Conservation (phyloP, 2,797 vertebrate genomes). For the Epinephelus coioides region DNA sequence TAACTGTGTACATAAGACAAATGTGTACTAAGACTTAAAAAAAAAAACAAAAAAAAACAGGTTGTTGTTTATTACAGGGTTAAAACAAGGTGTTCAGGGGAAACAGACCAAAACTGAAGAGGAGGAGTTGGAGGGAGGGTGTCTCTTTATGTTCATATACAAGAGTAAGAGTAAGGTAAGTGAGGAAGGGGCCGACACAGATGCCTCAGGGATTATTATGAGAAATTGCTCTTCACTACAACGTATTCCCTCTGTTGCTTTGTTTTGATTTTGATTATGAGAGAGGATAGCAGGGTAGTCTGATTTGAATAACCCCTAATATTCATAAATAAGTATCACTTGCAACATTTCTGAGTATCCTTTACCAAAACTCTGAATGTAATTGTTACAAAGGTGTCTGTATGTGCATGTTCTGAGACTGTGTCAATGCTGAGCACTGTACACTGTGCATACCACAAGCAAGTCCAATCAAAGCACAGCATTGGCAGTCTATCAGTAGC, state of each 20-base stretch:
- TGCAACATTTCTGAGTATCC: background rate
- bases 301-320: background rate
- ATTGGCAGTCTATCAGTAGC: conserved; percentile 19
- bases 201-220: background rate
- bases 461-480: conserved; percentile 38
- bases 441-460: background rate
- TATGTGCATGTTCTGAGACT: background rate
- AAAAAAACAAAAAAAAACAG: too few species aligned
- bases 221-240: background rate
- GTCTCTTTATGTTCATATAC: conserved; percentile 9
- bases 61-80: background rate
- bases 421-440: background rate
- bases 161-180: background rate
- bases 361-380: background rate
- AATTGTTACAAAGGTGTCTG: background rate
- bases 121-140: background rate
- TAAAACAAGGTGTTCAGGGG: background rate
- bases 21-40: too few species aligned
- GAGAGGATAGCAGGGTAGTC: background rate
- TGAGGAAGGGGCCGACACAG: conserved; percentile 4
- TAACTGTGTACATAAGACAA: too few species aligned
- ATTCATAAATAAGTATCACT: background rate
- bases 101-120: conserved; percentile 1
- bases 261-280: background rate
- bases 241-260: background rate